These are phyloP conservation scores for Loripinus fragilis DNA, from an alignment of 2,888 invertebrate species.

Conservation along the genomic window DNA sequence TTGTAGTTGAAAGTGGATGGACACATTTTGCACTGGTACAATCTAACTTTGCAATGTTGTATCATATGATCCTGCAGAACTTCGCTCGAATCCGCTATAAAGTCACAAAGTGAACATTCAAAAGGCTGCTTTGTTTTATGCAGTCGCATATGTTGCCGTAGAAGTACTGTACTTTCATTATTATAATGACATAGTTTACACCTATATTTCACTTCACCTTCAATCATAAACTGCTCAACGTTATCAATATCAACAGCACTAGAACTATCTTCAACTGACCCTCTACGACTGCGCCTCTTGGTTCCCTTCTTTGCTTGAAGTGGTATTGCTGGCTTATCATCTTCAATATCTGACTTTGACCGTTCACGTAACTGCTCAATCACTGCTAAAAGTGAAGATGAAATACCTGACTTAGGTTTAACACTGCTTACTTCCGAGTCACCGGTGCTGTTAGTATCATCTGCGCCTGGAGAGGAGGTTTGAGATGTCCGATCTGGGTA, in stretches of 20 bases:
- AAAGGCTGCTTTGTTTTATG: conserved; percentile 80
- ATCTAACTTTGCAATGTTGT: conserved; percentile 81
- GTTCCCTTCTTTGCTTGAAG: conserved; percentile 46
- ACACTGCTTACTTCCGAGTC: conserved; percentile 41
- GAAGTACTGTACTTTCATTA: conserved; percentile 69
- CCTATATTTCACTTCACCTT: conserved; percentile 69
- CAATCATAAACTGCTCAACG: conserved; percentile 73
- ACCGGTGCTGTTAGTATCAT: conserved; percentile 51
- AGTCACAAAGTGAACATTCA: conserved; percentile 81
- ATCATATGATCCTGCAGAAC: conserved; percentile 81
- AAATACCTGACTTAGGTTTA: conserved; percentile 75
- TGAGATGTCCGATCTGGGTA: conserved; percentile 11
- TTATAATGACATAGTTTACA: conserved; percentile 81
- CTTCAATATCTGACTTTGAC: conserved; percentile 67
- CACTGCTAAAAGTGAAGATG: conserved; percentile 81
- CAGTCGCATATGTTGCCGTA: conserved; percentile 79
- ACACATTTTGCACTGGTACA: conserved; percentile 81
- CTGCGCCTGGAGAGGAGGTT: conserved; percentile 42
- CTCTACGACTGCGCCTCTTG: conserved; percentile 58
- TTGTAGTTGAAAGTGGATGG: conserved; percentile 80
- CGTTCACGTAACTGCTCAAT: conserved; percentile 81
- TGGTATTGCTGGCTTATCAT: conserved; percentile 37
- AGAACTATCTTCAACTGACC: conserved; percentile 62
- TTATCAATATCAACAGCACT: conserved; percentile 70
- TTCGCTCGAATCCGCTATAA: conserved; percentile 77